Percentiles rank a stretch among this genome's conserved stretches.
Conservation (phyloP, 2,113 vertebrate species). For the Barnardius zonarius region DNA sequence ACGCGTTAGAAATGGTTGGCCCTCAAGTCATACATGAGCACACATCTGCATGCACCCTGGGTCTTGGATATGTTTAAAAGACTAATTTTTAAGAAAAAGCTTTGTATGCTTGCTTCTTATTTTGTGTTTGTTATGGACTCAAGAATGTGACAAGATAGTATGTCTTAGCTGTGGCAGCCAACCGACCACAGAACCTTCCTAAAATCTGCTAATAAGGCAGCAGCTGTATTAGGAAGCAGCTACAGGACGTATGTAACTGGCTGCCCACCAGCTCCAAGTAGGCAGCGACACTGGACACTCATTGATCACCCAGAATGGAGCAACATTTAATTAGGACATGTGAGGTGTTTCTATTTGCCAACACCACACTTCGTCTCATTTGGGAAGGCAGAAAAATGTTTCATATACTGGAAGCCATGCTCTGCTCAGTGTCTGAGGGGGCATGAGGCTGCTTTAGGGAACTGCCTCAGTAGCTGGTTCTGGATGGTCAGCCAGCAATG, state of each 20-base stretch:
- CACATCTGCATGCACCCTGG: background rate
- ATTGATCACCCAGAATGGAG: background rate
- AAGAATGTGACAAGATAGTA: background rate
- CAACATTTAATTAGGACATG: background rate
- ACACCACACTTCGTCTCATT: background rate
- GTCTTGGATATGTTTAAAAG: background rate
- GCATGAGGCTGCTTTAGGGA: background rate
- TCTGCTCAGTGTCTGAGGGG: background rate
- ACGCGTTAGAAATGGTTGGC: background rate
- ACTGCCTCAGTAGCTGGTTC: background rate
- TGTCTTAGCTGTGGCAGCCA: background rate
- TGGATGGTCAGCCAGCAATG: background rate
- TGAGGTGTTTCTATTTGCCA: background rate
- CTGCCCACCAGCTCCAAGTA: background rate
- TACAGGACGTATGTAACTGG: background rate
- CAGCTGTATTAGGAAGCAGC: background rate
- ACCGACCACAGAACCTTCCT: background rate
- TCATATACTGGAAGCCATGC: background rate
- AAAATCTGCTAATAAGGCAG: background rate
- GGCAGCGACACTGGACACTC: background rate
- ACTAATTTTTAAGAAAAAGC: background rate
- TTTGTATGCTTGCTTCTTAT: background rate
- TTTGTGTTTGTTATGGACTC: background rate
- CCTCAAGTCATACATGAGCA: background rate
- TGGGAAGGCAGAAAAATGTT: background rate